A percentile compares a stretch with the other conserved stretches of the same genome.
Conservation (phyloP, 2,797 vertebrate genomes). For the Liasis olivaceus region DNA sequence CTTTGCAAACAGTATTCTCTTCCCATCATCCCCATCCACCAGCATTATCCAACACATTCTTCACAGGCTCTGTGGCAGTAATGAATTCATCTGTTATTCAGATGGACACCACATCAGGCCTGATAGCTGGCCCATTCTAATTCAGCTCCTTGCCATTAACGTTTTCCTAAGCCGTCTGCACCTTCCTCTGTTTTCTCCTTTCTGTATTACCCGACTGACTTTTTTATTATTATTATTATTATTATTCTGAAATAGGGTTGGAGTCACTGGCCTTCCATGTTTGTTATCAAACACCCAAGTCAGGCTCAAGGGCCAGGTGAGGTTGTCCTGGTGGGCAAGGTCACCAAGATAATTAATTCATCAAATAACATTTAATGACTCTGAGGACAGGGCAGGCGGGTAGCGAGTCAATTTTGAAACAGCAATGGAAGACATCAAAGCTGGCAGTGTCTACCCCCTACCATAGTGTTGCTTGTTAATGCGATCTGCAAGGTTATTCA, state of each 20-base stretch:
- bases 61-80: constrained; percentile 54
- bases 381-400: background rate
- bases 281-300: constrained; percentile 44
- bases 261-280: constrained; percentile 35
- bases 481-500: constrained; percentile 45
- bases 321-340: constrained; percentile 19
- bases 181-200: constrained; percentile 53
- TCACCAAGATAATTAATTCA: constrained; percentile 58
- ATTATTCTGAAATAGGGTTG: constrained; percentile 41
- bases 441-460: constrained; percentile 25
- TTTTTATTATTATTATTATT: no score
- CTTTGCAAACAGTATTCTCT: background rate
- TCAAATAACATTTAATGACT: constrained; percentile 48
- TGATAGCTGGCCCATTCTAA: constrained; percentile 48
- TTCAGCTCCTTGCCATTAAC: constrained; percentile 63
- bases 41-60: constrained; percentile 40
- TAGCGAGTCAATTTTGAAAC: constrained; percentile 35
- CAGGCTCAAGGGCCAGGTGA: constrained; percentile 14
- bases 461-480: constrained; percentile 32
- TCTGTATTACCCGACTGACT: constrained; percentile 14
- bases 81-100: constrained; percentile 65
- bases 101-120: constrained; percentile 44
- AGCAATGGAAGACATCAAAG: constrained; percentile 41
- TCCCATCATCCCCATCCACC: constrained; percentile 46
- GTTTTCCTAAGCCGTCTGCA: constrained; percentile 44